Conservation (phyloP, 2,888 invertebrate genomes). For the Eulithis testata region DNA sequence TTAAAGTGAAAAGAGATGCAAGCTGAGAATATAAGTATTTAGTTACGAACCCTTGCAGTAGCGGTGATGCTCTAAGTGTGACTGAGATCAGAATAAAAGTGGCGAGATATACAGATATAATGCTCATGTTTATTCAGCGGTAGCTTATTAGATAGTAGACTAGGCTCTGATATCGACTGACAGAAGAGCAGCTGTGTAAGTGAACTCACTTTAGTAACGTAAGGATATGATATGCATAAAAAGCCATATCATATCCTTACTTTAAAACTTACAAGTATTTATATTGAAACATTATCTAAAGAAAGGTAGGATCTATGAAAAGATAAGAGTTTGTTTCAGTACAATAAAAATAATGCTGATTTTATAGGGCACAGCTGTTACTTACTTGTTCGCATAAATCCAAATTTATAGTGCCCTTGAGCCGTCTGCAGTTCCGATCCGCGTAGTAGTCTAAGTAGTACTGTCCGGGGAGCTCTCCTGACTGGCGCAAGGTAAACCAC, state of each 20-base stretch:
- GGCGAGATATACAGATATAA: not conserved
- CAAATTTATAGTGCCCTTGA: conserved; percentile 95
- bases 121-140: not conserved
- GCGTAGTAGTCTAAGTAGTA: conserved; percentile 97
- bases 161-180: not conserved
- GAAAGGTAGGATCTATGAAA: not conserved
- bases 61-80: not conserved
- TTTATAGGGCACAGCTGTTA: conserved; percentile 31
- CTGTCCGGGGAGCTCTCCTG: conserved; percentile 96
- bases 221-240: no score
- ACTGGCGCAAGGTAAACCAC: conserved; percentile 96
- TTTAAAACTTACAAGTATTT: no score
- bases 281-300: no score
- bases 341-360: not conserved
- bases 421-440: conserved; percentile 92
- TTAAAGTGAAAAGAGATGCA: no score
- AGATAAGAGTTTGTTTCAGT: not conserved
- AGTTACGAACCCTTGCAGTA: not conserved
- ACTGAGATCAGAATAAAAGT: conserved; percentile 2
- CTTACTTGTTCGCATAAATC: conserved; percentile 97
- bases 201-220: not conserved
- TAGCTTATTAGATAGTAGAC: not conserved
- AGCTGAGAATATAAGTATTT: no score
- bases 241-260: no score
- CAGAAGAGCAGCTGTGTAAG: not conserved